These are phyloP conservation scores for Scaptomyza flava DNA, from an alignment of 2,888 invertebrate species.

Conservation along the genomic window DNA sequence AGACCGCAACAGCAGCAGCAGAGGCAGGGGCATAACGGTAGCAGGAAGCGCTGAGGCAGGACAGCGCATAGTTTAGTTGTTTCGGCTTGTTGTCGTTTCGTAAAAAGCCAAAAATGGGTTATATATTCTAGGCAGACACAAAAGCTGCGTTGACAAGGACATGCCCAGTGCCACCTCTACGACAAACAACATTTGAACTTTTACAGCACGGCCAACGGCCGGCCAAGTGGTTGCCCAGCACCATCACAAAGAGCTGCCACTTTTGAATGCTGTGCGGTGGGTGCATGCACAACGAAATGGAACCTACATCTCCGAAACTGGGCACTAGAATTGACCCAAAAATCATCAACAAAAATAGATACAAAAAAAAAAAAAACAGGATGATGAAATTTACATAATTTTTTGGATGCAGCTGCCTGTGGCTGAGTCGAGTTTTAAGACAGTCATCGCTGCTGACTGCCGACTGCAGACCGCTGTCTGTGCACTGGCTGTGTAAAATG, in stretches of 20 bases:
- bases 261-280: conserved; percentile 44
- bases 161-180: conserved; percentile 47
- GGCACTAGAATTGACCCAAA: conserved; percentile 23
- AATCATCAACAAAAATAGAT: conserved; percentile 32
- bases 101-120: conserved; percentile 79
- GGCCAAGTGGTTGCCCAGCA: conserved; percentile 36
- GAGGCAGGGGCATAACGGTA: conserved; percentile 26
- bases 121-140: conserved; percentile 74
- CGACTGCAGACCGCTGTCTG: conserved; percentile 33
- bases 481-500: conserved; percentile 73
- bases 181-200: conserved; percentile 65
- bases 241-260: conserved; percentile 65
- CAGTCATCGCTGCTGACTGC: conserved; percentile 11
- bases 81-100: conserved; percentile 63
- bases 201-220: conserved; percentile 31
- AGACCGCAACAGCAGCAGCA: conserved; percentile 45
- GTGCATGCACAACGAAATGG: conserved; percentile 50
- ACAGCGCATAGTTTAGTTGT: conserved; percentile 59
- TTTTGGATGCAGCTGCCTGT: conserved; percentile 63
- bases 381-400: conserved; percentile 67
- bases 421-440: conserved; percentile 45
- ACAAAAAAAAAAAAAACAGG: conserved; percentile 3
- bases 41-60: conserved; percentile 15
- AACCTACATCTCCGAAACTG: conserved; percentile 41
- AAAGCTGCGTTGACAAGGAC: conserved; percentile 79